Evolutionary conservation across 2,113 vertebrate genomes (phyloP).

Genomic region (Xiphias gladius): DNA sequence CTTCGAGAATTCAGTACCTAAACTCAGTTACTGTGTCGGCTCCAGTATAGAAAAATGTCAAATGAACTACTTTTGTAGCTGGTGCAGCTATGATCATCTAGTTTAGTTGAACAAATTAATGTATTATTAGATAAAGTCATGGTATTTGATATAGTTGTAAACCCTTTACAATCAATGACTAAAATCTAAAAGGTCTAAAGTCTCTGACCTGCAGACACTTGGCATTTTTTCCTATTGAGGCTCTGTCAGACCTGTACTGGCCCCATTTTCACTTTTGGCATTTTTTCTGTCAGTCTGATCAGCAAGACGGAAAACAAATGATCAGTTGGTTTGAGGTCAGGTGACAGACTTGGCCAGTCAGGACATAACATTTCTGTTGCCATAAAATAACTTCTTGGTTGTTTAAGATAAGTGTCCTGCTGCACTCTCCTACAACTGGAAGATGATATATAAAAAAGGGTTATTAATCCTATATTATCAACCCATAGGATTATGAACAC

Average conservation of each 20-base stretch:
- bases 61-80: background rate
- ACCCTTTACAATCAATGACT: background rate
- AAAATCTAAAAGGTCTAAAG: background rate
- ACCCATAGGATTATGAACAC: background rate
- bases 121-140: background rate
- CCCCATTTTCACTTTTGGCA: background rate
- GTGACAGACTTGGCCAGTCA: background rate
- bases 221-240: background rate
- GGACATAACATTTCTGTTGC: background rate
- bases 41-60: background rate
- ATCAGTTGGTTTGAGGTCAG: background rate
- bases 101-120: background rate
- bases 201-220: background rate
- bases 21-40: background rate
- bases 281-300: background rate
- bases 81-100: background rate
- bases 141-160: background rate
- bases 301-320: background rate
- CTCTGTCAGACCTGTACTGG: background rate
- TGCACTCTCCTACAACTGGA: background rate
- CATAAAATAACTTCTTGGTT: background rate
- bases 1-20: background rate
- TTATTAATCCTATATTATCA: background rate
- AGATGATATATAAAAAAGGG: background rate
- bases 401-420: background rate